phyloP scores from a whole-genome alignment of 2,888 invertebrate species.

The Pandemis corylana region DNA sequence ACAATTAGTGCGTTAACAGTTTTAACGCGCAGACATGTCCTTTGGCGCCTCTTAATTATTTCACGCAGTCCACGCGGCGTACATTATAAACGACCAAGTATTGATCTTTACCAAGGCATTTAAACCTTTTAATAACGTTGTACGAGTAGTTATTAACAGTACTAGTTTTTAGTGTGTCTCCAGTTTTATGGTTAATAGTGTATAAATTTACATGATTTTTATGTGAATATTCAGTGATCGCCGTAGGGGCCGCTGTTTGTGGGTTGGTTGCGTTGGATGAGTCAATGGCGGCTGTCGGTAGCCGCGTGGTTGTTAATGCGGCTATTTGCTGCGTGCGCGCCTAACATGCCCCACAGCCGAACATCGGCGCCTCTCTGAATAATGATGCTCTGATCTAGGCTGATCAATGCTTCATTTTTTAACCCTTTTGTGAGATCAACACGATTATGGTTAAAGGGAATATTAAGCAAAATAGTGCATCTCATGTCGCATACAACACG shows the following conservation, averaged over 20 bases:
- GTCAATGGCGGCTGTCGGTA: conserved; percentile 45
- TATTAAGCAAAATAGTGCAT: conserved; percentile 19
- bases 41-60: conserved; percentile 43
- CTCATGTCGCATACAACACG: conserved; percentile 21
- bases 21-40: conserved; percentile 39
- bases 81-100: conserved; percentile 39
- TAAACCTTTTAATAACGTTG: conserved; percentile 55
- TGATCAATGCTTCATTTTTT: conserved; percentile 68
- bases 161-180: conserved; percentile 50
- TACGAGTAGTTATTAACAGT: conserved; percentile 49
- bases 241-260: conserved; percentile 60
- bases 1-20: conserved; percentile 41
- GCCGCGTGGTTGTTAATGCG: conserved; percentile 55
- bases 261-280: conserved; percentile 65
- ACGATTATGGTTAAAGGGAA: conserved; percentile 26
- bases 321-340: conserved; percentile 61
- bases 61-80: conserved; percentile 31
- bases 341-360: conserved; percentile 63
- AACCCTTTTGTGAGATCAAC: conserved; percentile 48
- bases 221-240: conserved; percentile 55
- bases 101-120: conserved; percentile 47
- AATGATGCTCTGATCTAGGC: conserved; percentile 69
- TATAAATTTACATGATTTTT: conserved; percentile 55
- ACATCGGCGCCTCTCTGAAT: conserved; percentile 75
- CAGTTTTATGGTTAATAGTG: conserved; percentile 48